Evolutionary conservation across 1,140 invertebrate species (phyloP), one percentile per base, ranked within the genome.

Genomic region (Nephotettix cincticeps): DNA sequence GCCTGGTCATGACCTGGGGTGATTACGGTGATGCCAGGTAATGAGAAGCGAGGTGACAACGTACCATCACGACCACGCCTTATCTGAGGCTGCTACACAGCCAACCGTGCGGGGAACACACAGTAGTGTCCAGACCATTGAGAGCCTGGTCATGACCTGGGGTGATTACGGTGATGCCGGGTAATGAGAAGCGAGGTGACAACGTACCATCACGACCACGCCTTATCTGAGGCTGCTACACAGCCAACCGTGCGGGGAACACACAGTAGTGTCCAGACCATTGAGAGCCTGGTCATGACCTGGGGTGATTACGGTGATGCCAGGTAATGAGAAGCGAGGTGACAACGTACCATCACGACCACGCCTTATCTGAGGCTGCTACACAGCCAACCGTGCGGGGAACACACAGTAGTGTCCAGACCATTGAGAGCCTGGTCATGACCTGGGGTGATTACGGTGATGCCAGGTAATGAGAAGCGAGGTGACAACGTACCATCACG

Each of bases 101-200:
- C n/a, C n/a, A n/a, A n/a, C n/a, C n/a, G n/a, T n/a, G n/a, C n/a
- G n/a, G n/a, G n/a, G n/a, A n/a, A n/a, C n/a, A n/a, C n/a, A n/a
- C n/a, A n/a, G n/a, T n/a, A n/a, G n/a, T n/a, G n/a, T n/a, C n/a
- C n/a, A n/a, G n/a, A n/a, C n/a, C n/a, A n/a, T n/a, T n/a, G n/a
- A n/a, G n/a, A n/a, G n/a, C n/a, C n/a, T 51, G 47, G 19, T n/a
- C 47, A n/a, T 51, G 47, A 51, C 21, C 47, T 51, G 47, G n/a
- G 21, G 14, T 51, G 47, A 17, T 51, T 51, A 51, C 47, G 47
- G 14, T 51, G 47, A 51, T 21, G 47, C 47, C 3, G 19, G 14
- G 47, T 51, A 51, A 51, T 51, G 47, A 51, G 47, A 51, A 51
- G 47, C 19, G 47, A 51, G 47, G 47, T 51, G 47, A 51, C 47